Evolutionary conservation across 53 echinoderm and acorn worm genomes (phyloP).

Genomic region (Astropecten irregularis): DNA sequence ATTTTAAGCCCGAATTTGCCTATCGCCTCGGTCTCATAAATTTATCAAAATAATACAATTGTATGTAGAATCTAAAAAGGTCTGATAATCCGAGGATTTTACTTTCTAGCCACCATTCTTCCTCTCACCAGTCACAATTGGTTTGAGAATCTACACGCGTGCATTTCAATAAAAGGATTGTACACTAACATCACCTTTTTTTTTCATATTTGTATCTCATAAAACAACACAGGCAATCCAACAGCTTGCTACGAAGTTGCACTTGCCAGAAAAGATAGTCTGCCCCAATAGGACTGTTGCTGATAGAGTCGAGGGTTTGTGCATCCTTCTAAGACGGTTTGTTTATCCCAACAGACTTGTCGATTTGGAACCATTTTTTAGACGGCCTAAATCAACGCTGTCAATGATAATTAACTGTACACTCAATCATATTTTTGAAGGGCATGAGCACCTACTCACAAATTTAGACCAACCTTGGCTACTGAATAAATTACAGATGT

Average conservation of each 20-base stretch:
- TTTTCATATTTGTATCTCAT: background rate
- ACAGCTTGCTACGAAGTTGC: slow-evolving; percentile 15
- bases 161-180: background rate
- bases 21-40: too few relatives aligned
- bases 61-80: too few relatives aligned
- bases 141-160: too few relatives aligned
- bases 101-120: too few relatives aligned
- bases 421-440: slow-evolving; percentile 19
- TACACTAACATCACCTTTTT: background rate
- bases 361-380: slow-evolving; percentile 44
- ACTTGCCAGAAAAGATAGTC: slow-evolving; percentile 36
- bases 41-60: too few relatives aligned
- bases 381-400: slow-evolving; percentile 29
- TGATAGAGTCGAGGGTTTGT: slow-evolving; percentile 1
- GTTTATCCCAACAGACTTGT: slow-evolving; percentile 39
- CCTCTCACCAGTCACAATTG: too few relatives aligned
- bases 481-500: background rate
- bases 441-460: slow-evolving; percentile 1
- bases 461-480: slow-evolving; percentile 16
- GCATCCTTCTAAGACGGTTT: slow-evolving; percentile 39
- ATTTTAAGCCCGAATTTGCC: too few relatives aligned
- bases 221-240: slow-evolving; percentile 10
- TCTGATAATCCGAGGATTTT: too few relatives aligned
- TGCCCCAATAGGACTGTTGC: slow-evolving; percentile 45
- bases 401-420: slow-evolving; percentile 48